These are phyloP conservation scores for Hofmannophila pseudospretella DNA, from an alignment of 2,888 invertebrate species.

Conservation along the genomic window DNA sequence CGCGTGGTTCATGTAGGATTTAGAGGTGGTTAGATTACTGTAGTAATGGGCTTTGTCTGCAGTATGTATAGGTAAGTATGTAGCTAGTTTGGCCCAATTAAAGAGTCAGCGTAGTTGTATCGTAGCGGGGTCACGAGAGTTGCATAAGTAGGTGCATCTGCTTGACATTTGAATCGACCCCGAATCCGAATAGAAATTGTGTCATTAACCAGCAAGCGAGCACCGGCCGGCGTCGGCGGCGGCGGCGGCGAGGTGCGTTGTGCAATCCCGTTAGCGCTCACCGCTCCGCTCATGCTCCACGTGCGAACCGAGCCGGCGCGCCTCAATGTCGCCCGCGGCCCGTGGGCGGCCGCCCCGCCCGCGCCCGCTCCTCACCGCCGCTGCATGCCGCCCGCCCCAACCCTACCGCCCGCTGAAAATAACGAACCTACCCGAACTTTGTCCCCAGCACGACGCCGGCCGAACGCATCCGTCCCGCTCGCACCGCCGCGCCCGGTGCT, in stretches of 20 bases:
- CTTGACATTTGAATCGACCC: constrained; percentile 77
- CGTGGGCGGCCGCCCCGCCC: constrained; percentile 31
- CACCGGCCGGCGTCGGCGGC: constrained; percentile 36
- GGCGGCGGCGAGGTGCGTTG: constrained; percentile 54
- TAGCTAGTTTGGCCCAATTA: neutral
- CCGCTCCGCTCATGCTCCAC: constrained; percentile 52
- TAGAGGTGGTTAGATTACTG: too few relatives aligned
- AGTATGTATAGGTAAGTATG: neutral
- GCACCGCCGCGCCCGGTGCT: constrained; percentile 39
- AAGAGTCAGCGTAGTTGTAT: constrained; percentile 41
- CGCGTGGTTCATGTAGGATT: too few relatives aligned
- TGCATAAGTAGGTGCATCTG: constrained; percentile 76
- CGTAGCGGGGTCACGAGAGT: constrained; percentile 18
- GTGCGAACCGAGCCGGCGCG: constrained; percentile 68
- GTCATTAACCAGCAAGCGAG: constrained; percentile 64
- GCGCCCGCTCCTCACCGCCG: constrained; percentile 15
- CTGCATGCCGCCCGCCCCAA: constrained; percentile 2
- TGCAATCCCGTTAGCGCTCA: constrained; percentile 73
- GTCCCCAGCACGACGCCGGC: constrained; percentile 33
- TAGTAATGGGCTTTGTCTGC: too few relatives aligned
- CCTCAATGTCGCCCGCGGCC: constrained; percentile 70
- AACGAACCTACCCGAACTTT: constrained; percentile 46
- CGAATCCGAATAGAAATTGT: constrained; percentile 78
- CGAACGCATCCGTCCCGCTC: constrained; percentile 36
- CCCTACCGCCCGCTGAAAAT: constrained; percentile 44